phyloP scores from a whole-genome alignment of 2,113 vertebrate genomes.

The Dipodomys spectabilis region DNA sequence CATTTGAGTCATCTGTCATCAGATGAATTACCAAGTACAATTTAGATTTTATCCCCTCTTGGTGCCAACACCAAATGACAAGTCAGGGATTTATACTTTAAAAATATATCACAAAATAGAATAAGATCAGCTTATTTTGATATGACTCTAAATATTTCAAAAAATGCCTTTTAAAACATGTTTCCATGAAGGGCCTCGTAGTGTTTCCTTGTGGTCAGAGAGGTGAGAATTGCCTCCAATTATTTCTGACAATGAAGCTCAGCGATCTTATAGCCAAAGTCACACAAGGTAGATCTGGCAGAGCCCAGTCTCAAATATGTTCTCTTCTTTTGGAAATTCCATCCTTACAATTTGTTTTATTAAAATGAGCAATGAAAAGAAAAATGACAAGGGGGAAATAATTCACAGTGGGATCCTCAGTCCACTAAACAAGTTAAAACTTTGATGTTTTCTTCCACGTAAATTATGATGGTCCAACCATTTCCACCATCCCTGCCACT shows the following conservation, averaged over 20 bases:
- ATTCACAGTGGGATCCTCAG: background rate
- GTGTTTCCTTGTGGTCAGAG: background rate
- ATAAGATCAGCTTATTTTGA: background rate
- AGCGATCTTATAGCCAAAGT: background rate
- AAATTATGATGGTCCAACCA: background rate
- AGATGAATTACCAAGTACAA: background rate
- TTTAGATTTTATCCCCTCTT: background rate
- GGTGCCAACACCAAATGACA: background rate
- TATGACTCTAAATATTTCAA: background rate
- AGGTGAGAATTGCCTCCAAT: background rate
- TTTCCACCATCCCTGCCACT: background rate
- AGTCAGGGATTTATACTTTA: background rate
- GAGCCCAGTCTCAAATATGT: background rate
- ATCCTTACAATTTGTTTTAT: background rate
- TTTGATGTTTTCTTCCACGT: background rate
- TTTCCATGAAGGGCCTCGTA: background rate
- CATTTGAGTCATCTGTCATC: slow-evolving; percentile 28
- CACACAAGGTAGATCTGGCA: background rate
- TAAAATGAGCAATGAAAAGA: background rate
- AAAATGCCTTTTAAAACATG: background rate
- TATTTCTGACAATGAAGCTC: slow-evolving; percentile 7
- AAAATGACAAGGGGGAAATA: background rate
- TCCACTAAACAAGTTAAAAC: background rate
- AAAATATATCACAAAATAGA: background rate
- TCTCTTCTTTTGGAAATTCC: background rate